Base-by-base conservation (phyloP, 2,113 vertebrate species). In the Hypomesus transpacificus region DNA sequence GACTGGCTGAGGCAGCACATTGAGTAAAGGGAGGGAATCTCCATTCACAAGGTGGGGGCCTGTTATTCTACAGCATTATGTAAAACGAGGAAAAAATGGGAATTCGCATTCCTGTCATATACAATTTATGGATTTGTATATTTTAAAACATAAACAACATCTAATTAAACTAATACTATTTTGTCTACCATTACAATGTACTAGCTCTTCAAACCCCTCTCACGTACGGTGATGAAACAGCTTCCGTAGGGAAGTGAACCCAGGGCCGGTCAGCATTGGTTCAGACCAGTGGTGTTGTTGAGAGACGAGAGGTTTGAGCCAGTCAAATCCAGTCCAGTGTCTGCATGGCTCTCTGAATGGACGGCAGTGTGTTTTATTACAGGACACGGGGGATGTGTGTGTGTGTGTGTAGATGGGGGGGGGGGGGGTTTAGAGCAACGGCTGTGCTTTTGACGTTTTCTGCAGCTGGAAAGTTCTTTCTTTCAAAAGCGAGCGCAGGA, bases 1-100 rank as follows among this genome's bases (percentile, higher is more conserved):
- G 88, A 87, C 79, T 84, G 89, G 89, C 91, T 91, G 89, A 91
- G 89, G 87, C 88, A 88, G 88, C 86, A 88, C 83, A 82, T 86
- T 87, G 80, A 89, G 79, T 75, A 71, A 70, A 85, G 82, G 88
- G 85, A 89, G 81, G 81, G 79, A 82, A 84, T 86, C 80, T 87
- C 90, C 89, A 91, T 91, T 91, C 87, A 91, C 84, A 76, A 80
- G 80, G 71, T 34, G 70, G 57, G 22, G 65, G 74, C 74, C 73
- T 54, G 62, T 80, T 81, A 70, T 74, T 79, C 63, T 39, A 61
- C 22, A 28, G 20, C 21, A 28, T 26, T 28, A 24, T 24, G 16
- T 26, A 26, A 61, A 61, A 16, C 22, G 22, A 17, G 22, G n/a
- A 5, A 0, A n/a, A 14, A 58, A n/a, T 16, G 39, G 39, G 9